Evolutionary conservation across 2,113 vertebrate species (phyloP), one percentile per base, ranked within the genome.

Genomic region (Ivindomyrus marchei): DNA sequence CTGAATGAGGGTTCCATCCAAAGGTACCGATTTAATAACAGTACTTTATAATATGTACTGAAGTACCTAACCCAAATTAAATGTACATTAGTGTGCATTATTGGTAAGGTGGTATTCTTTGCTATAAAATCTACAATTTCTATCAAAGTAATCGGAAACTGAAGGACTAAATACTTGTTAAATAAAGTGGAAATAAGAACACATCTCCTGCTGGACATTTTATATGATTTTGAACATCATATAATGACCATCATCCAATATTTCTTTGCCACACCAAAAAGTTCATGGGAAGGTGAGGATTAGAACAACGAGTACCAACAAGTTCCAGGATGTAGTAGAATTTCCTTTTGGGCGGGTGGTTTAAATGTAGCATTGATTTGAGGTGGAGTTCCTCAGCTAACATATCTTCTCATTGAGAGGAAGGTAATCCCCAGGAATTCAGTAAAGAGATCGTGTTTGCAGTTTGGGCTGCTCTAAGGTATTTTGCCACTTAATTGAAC

Each of bases 401-500:
- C 74, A 42, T 19, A 42, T 36, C 70, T 74, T 31, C 10, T 27
- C 27, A 36, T 17, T 36, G 13, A 31, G 10, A 39, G 11, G 2
- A 36, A 19, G 70, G 36, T 77, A 39, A 36, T 10, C 27, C 36
- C 13, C 13, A 17, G 36, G 70, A 39, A 39, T 77, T 77, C 31
- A 77, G 2, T 42, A 8, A 77, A 77, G 5, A 10, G 36, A 77
- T 7, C 4, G 0, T 11, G 58, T n/a, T 6, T 42, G 9, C 8
- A 24, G 80, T 47, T 36, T 36, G 19, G 53, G 53, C 17, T 24
- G 52, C n/a, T 85, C 52, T 89, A 6, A 27, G 7, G 27, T 31
- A 24, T 56, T 70, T 50, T 91, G 66, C 46, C 91, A 27, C 85
- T 93, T 97, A 98, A 97, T 96, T 87, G 90, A 97, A 97, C 95